Conservation (phyloP, 1,140 invertebrate species). For the Danaus plexippus region DNA sequence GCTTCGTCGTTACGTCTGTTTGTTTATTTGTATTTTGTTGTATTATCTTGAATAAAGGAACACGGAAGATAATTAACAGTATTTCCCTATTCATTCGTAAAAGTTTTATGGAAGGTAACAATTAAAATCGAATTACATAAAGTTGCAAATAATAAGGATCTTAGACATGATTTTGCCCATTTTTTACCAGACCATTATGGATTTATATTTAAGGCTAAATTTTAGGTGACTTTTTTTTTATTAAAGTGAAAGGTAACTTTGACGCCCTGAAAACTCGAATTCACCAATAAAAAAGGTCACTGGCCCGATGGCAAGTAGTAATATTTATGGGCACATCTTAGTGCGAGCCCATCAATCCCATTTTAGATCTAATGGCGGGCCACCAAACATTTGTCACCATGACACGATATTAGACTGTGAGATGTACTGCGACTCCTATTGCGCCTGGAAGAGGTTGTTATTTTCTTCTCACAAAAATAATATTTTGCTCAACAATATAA, state of each 20-base stretch:
- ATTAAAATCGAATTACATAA: too few species aligned
- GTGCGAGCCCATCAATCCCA: slow-evolving; percentile 38
- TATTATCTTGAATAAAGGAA: slow-evolving; percentile 21
- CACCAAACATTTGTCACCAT: slow-evolving; percentile 38
- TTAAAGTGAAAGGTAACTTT: slow-evolving; percentile 4
- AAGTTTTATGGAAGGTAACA: too few species aligned
- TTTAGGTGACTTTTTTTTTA: not conserved
- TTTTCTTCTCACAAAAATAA: slow-evolving; percentile 1
- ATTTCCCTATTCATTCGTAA: too few species aligned
- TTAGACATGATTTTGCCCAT: too few species aligned
- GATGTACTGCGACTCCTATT: slow-evolving; percentile 7
- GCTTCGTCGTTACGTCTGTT: slow-evolving; percentile 20
- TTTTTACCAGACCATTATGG: too few species aligned
- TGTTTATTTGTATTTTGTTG: slow-evolving; percentile 23
- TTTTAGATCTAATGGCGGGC: slow-evolving; percentile 41
- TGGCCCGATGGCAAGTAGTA: slow-evolving; percentile 23
- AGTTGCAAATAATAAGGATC: too few species aligned
- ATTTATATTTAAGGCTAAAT: too few species aligned
- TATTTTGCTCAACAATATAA: not conserved
- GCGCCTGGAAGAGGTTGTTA: not conserved
- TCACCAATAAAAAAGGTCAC: slow-evolving; percentile 10
- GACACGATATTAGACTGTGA: slow-evolving; percentile 27
- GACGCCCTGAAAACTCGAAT: not conserved
- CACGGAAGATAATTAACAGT: slow-evolving; percentile 1
- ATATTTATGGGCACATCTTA: slow-evolving; percentile 46